These are phyloP conservation scores for Acrocephalus scirpaceus DNA, from an alignment of 2,797 vertebrate species.

Conservation along the genomic window DNA sequence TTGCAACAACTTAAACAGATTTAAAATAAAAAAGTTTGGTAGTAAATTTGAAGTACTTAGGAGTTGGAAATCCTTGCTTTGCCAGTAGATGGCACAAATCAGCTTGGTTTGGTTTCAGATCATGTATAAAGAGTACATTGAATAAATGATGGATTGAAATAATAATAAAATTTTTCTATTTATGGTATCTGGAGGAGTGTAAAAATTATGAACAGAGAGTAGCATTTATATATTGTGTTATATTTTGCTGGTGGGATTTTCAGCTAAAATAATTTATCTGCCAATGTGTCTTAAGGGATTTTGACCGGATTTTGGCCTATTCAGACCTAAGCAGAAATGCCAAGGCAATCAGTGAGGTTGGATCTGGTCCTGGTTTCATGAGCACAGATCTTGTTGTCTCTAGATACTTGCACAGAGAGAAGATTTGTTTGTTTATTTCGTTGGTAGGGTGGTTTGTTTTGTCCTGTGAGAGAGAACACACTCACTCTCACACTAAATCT, in stretches of 20 bases:
- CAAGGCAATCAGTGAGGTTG: background rate
- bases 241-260: background rate
- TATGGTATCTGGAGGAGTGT: background rate
- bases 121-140: background rate
- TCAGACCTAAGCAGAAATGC: background rate
- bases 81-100: slow-evolving; percentile 66
- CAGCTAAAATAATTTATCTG: background rate
- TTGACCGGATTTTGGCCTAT: background rate
- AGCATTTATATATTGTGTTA: background rate
- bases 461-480: background rate
- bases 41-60: background rate
- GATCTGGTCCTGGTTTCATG: background rate
- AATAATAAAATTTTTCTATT: background rate
- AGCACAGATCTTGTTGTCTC: background rate
- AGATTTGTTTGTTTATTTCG: background rate
- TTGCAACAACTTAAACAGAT: background rate
- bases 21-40: background rate
- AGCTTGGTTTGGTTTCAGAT: slow-evolving; percentile 16
- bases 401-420: background rate
- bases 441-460: background rate
- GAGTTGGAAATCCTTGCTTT: background rate
- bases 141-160: background rate
- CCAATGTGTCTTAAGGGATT: background rate
- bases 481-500: background rate
- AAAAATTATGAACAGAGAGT: background rate